Evolutionary conservation across 2,113 vertebrate genomes (phyloP), one percentile per base, ranked within the genome.

Genomic region (Antidorcas marsupialis): DNA sequence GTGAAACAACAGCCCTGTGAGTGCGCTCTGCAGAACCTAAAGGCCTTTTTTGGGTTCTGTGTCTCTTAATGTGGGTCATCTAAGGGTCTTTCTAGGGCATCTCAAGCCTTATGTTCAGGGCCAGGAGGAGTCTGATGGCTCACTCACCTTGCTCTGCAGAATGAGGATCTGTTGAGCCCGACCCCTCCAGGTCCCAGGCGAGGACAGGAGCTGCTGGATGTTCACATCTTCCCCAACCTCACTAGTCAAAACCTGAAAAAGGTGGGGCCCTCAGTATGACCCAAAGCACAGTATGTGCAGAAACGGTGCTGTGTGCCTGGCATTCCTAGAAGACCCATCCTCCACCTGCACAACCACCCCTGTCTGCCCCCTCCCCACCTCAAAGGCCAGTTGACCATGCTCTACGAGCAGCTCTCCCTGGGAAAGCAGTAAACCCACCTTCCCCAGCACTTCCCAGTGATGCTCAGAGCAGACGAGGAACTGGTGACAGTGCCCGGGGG

Each of bases 151-250:
- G 97, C 97, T 99, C 94, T 99, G 99, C 53, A 99, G 98, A 95
- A 99, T 98, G 1, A 99, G 99, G 45, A 99, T 99, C 96, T 99
- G 99, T 97, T 99, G 99, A 10, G 99, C 99, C 21, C 99, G 99
- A 6, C 99, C 99, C 93, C 99, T 99, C 98, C 99, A 99, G 97
- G 95, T 99, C 81, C 99, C 99, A 0, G 99, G 99, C 23, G 95
- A 98, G 95, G 93, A 97, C 74, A 99, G 86, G 47, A 99, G 98
- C 57, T 98, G 99, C 92, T 99, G 99, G 76, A 99, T 81, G 47
- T 97, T 99, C 94, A 99, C 98, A 1, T 99, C 99, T 87, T 99
- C 99, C 16, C 99, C 99, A 7, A 99, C 98, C 98, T 99, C 99
- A 50, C 89, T 99, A 95, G 98, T 98, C 93, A 99, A 97, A 97